phyloP scores from a whole-genome alignment of 1,140 invertebrate genomes.

The Antheraea pernyi region DNA sequence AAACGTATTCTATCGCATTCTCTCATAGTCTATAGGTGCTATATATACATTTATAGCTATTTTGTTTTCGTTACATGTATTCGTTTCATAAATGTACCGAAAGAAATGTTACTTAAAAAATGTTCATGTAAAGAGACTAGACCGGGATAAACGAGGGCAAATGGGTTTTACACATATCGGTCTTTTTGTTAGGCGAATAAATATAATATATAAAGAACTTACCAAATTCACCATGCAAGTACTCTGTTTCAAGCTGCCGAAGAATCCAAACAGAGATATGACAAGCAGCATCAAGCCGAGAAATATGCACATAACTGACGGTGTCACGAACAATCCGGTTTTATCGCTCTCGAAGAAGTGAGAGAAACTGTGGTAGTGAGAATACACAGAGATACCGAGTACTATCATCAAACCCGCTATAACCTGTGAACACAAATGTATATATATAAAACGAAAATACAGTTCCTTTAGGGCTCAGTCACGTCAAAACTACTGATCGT shows the following conservation, averaged over 20 bases:
- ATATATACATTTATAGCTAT: too few species aligned
- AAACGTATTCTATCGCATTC: too few species aligned
- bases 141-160: too few species aligned
- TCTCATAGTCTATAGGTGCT: too few species aligned
- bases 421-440: slow-evolving; percentile 75
- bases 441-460: not conserved
- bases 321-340: slow-evolving; percentile 82
- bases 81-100: too few species aligned
- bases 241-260: slow-evolving; percentile 90
- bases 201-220: slow-evolving; percentile 33
- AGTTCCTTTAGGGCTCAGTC: too few species aligned
- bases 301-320: slow-evolving; percentile 86
- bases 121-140: too few species aligned
- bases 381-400: slow-evolving; percentile 86
- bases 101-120: too few species aligned
- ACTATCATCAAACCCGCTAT: slow-evolving; percentile 86
- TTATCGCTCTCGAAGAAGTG: slow-evolving; percentile 81
- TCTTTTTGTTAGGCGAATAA: not conserved
- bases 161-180: not conserved
- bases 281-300: slow-evolving; percentile 88
- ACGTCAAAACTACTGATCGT: too few species aligned
- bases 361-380: slow-evolving; percentile 85
- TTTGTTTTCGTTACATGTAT: too few species aligned
- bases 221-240: slow-evolving; percentile 91
- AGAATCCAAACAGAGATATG: slow-evolving; percentile 89